Percentiles rank a stretch among this genome's conserved stretches.
Conservation (phyloP, 2,888 invertebrate species). For the Himalopsyche kuldschensis region DNA sequence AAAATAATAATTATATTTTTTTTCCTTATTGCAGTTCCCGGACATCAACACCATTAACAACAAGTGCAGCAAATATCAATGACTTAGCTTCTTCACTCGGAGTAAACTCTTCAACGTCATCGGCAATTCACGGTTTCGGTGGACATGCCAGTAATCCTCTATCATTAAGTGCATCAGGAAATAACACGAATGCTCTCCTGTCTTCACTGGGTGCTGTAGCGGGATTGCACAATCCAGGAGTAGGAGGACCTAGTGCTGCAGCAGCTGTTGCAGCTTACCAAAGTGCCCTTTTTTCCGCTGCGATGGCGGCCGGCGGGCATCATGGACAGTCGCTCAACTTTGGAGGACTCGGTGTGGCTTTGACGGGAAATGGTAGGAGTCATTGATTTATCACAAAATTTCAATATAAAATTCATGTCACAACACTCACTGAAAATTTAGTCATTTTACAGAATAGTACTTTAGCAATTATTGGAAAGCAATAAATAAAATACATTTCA, state of each 20-base stretch:
- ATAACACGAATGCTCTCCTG: slow-evolving; percentile 46
- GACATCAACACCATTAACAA: slow-evolving; percentile 34
- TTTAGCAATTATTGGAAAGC: too few species aligned
- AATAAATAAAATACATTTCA: too few species aligned
- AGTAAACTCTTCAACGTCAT: slow-evolving; percentile 10
- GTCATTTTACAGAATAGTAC: too few species aligned
- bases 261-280: slow-evolving; percentile 58
- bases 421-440: too few species aligned
- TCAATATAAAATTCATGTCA: too few species aligned
- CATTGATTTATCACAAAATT: too few species aligned
- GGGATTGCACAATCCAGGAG: slow-evolving; percentile 4
- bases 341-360: slow-evolving; percentile 33
- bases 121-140: slow-evolving; percentile 18
- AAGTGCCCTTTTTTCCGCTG: slow-evolving; percentile 56
- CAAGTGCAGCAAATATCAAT: slow-evolving; percentile 17
- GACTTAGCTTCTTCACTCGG: slow-evolving; percentile 28
- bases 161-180: neutral
- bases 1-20: neutral
- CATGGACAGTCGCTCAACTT: slow-evolving; percentile 47
- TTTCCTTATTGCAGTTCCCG: slow-evolving; percentile 29
- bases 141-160: neutral
- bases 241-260: neutral
- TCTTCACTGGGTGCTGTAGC: slow-evolving; percentile 52
- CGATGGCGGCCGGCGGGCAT: slow-evolving; percentile 51
- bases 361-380: slow-evolving; percentile 36